phyloP scores from a whole-genome alignment of 2,888 invertebrate species.

The Hanleya hanleyi region DNA sequence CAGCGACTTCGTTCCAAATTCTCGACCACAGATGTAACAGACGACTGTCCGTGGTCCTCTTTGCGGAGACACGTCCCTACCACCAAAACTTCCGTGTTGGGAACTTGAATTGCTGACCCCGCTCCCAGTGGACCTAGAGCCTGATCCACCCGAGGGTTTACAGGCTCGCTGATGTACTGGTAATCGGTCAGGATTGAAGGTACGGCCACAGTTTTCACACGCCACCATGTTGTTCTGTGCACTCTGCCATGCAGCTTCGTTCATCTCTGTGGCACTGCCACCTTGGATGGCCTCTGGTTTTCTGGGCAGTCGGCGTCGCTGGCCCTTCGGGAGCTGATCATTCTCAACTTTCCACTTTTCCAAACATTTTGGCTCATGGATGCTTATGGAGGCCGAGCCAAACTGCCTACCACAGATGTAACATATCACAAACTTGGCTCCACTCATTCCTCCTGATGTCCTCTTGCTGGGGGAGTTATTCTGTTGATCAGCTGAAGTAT shows the following conservation, averaged over 20 bases:
- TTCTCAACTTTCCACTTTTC: conserved; percentile 9
- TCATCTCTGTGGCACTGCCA: conserved; percentile 43
- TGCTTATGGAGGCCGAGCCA: background rate
- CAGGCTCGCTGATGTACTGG: conserved; percentile 79
- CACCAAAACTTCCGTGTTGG: background rate
- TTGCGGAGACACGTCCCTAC: background rate
- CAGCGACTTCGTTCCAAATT: conserved; percentile 79
- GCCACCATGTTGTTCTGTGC: conserved; percentile 75
- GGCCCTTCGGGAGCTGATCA: background rate
- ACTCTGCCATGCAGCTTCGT: conserved; percentile 78
- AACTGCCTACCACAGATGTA: conserved; percentile 12
- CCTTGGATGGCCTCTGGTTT: background rate
- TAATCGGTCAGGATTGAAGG: conserved; percentile 81
- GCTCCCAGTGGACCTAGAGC: background rate
- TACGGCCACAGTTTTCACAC: conserved; percentile 80
- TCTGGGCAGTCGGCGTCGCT: background rate
- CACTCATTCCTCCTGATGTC: background rate
- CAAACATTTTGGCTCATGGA: conserved; percentile 6
- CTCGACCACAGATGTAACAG: conserved; percentile 80
- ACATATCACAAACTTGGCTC: conserved; percentile 3
- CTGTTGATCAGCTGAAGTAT: background rate
- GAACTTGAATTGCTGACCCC: background rate
- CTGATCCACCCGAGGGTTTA: conserved; percentile 57
- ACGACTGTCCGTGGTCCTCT: conserved; percentile 67
- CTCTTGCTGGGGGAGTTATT: background rate